These are phyloP conservation scores for Anabacerthia variegaticeps DNA, from an alignment of 2,797 vertebrate genomes.

Conservation along the genomic window DNA sequence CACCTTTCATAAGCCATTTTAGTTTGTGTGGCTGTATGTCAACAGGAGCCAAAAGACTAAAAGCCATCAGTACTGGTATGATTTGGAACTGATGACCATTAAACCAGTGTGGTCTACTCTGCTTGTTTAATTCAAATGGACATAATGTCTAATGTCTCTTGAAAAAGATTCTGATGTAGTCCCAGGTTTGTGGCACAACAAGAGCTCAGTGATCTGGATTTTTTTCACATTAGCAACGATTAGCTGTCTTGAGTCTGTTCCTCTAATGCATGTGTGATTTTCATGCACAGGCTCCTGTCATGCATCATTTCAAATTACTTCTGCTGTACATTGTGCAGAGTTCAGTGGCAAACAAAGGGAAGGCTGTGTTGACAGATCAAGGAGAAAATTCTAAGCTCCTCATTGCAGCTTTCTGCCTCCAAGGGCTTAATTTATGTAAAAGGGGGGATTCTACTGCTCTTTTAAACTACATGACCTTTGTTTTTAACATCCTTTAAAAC, in stretches of 20 bases:
- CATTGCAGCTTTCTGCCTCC: not conserved
- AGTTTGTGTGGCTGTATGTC: not conserved
- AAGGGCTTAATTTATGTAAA: not conserved
- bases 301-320: not conserved
- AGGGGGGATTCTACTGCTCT: not conserved
- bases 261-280: not conserved
- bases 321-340: not conserved
- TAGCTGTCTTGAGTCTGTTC: not conserved
- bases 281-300: not conserved
- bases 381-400: not conserved
- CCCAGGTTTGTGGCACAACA: not conserved
- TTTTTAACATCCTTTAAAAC: not conserved
- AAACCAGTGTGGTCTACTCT: too few relatives aligned
- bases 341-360: not conserved
- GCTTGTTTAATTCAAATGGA: constrained; percentile 11
- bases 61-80: not conserved
- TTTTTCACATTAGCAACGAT: not conserved
- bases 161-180: not conserved
- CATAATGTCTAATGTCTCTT: not conserved
- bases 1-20: not conserved
- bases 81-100: not conserved
- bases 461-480: not conserved
- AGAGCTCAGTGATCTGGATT: not conserved
- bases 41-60: not conserved
- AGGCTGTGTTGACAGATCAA: not conserved